Evolutionary conservation across 2,113 vertebrate genomes (phyloP).

Genomic region (Fulica atra): DNA sequence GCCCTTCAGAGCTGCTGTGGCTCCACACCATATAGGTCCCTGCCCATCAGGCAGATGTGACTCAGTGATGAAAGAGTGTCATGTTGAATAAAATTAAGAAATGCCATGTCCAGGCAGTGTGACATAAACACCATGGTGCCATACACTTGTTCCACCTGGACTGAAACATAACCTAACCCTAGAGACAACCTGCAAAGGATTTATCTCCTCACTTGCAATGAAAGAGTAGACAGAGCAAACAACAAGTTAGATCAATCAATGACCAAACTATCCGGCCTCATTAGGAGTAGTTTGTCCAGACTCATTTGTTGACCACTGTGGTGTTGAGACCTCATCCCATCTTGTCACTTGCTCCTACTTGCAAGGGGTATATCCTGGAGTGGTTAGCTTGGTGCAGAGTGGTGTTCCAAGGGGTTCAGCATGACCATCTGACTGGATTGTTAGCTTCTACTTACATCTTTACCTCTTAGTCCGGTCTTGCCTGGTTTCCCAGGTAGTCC

Average conservation of each 20-base stretch:
- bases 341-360: background rate
- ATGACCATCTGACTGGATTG: background rate
- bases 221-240: background rate
- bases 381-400: background rate
- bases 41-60: rapidly evolving
- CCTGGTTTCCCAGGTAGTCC: conserved; percentile 79
- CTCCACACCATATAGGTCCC: background rate
- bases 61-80: rapidly evolving
- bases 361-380: background rate
- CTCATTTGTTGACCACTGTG: background rate
- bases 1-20: background rate
- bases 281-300: too few species aligned
- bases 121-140: background rate
- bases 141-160: background rate
- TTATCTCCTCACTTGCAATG: background rate
- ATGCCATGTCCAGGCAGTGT: background rate
- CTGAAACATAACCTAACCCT: background rate
- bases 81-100: background rate
- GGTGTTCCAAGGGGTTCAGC: background rate
- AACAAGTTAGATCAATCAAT: background rate
- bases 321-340: background rate
- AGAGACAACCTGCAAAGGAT: background rate
- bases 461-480: conserved; percentile 87
- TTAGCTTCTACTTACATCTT: conserved; percentile 90
- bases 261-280: background rate